A percentile compares a stretch with the other conserved stretches of the same genome.
These are phyloP conservation scores for Penaeus chinensis DNA, from an alignment of 1,140 invertebrate species.

Conservation along the genomic window DNA sequence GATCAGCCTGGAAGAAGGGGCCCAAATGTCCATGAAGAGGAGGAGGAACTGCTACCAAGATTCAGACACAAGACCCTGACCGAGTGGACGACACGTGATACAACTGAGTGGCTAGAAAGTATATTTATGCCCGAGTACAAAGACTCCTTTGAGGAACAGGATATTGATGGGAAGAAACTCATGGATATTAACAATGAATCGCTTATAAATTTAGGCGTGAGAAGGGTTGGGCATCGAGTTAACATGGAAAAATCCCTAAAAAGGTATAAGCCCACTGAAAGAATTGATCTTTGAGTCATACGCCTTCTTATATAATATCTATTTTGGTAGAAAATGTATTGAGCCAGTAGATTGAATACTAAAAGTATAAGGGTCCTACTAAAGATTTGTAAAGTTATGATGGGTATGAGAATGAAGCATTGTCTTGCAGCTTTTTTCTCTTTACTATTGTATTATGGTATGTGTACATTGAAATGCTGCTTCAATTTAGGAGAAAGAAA, in stretches of 20 bases:
- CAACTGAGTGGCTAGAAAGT: slow-evolving; percentile 71
- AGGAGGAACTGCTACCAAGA: slow-evolving; percentile 37
- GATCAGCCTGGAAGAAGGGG: slow-evolving; percentile 51
- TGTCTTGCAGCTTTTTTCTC: not conserved
- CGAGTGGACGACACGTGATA: slow-evolving; percentile 71
- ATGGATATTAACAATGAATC: slow-evolving; percentile 71
- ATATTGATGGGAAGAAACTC: slow-evolving; percentile 70
- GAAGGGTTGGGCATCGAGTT: slow-evolving; percentile 72
- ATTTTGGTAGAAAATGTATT: slow-evolving; percentile 8
- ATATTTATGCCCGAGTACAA: slow-evolving; percentile 72
- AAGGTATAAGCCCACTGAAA: slow-evolving; percentile 61
- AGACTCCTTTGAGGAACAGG: slow-evolving; percentile 68
- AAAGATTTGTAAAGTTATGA: not conserved
- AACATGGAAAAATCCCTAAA: slow-evolving; percentile 71
- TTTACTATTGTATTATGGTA: not conserved
- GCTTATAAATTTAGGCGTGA: slow-evolving; percentile 72
- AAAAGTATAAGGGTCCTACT: not conserved
- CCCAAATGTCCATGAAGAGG: slow-evolving; percentile 37
- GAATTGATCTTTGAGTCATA: slow-evolving; percentile 60
- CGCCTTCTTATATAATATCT: not conserved
- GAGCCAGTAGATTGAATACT: not conserved
- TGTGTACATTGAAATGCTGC: not conserved
- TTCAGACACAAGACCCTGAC: slow-evolving; percentile 69
- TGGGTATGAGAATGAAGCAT: not conserved
- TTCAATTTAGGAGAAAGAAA: not conserved